phyloP scores from a whole-genome alignment of 1,140 invertebrate genomes.

The Agrypnia vestita region DNA sequence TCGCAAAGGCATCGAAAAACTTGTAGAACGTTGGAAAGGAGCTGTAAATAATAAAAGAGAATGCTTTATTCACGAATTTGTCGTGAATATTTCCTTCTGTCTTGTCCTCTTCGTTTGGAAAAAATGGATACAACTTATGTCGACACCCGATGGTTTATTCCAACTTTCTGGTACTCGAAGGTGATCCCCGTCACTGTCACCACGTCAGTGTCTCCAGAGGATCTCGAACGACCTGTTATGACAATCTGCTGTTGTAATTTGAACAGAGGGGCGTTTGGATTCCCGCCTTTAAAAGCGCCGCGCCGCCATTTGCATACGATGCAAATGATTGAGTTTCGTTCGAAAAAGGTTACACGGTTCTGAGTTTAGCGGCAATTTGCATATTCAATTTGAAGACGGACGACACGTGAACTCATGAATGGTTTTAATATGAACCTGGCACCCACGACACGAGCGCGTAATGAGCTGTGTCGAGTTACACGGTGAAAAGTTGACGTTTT shows the following conservation, averaged over 20 bases:
- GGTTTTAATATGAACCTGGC: too few species aligned
- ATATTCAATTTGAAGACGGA: slow-evolving; percentile 52
- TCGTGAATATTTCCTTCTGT: too few species aligned
- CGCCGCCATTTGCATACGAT: slow-evolving; percentile 29
- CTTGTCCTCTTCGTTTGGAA: too few species aligned
- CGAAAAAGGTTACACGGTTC: slow-evolving; percentile 38
- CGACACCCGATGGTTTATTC: slow-evolving; percentile 18
- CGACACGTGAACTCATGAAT: background rate
- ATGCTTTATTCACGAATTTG: too few species aligned
- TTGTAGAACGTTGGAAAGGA: too few species aligned
- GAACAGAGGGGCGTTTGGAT: slow-evolving; percentile 17
- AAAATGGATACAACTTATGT: too few species aligned
- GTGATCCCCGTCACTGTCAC: slow-evolving; percentile 27
- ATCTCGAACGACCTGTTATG: background rate
- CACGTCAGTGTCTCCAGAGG: slow-evolving; percentile 1
- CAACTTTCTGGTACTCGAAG: slow-evolving; percentile 3
- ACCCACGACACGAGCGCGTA: too few species aligned
- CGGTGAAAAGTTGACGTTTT: too few species aligned
- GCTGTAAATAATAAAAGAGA: too few species aligned
- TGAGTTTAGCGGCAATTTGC: slow-evolving; percentile 41
- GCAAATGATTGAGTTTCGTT: slow-evolving; percentile 46
- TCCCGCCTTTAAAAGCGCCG: slow-evolving; percentile 36
- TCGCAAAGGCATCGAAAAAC: too few species aligned
- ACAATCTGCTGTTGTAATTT: slow-evolving; percentile 25
- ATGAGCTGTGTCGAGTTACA: too few species aligned